A percentile compares a stretch with the other conserved stretches of the same genome.
Conservation (phyloP, 2,888 invertebrate genomes). For the Drosophila emarginata region DNA sequence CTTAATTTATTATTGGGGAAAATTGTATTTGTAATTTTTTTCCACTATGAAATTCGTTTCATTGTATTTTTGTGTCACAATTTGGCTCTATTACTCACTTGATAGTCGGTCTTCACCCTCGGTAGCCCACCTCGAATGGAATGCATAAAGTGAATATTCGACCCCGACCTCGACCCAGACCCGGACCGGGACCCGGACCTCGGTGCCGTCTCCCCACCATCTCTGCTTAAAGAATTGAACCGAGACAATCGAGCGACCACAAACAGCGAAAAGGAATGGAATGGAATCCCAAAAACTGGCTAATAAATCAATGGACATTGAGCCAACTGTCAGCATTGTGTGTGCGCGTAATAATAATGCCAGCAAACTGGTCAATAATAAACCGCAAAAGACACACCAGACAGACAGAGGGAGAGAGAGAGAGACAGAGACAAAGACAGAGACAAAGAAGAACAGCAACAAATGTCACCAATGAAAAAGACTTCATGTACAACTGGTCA, state of each 20-base stretch:
- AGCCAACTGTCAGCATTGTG: constrained; percentile 79
- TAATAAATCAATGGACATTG: constrained; percentile 75
- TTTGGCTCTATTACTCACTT: constrained; percentile 14
- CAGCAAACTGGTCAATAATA: constrained; percentile 74
- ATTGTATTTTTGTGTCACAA: constrained; percentile 6
- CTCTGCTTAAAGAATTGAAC: constrained; percentile 37
- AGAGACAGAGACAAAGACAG: background rate
- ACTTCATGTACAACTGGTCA: constrained; percentile 61
- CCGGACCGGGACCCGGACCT: background rate
- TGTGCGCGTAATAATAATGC: constrained; percentile 75
- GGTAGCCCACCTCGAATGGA: constrained; percentile 1
- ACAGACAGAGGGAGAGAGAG: constrained; percentile 17
- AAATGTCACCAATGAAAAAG: constrained; percentile 62
- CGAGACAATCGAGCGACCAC: constrained; percentile 45
- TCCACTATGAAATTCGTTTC: constrained; percentile 1
- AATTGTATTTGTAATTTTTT: constrained; percentile 5
- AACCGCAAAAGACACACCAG: constrained; percentile 35
- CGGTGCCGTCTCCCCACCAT: background rate
- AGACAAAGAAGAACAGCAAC: constrained; percentile 64
- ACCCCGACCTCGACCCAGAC: background rate
- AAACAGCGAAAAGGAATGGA: constrained; percentile 43
- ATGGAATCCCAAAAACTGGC: constrained; percentile 49
- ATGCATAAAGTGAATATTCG: constrained; percentile 6
- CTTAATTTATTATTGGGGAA: background rate
- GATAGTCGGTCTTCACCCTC: background rate